A percentile compares a stretch with the other conserved stretches of the same genome.
These are phyloP conservation scores for Eudorcas thomsonii DNA, from an alignment of 2,113 vertebrate genomes.

Conservation along the genomic window DNA sequence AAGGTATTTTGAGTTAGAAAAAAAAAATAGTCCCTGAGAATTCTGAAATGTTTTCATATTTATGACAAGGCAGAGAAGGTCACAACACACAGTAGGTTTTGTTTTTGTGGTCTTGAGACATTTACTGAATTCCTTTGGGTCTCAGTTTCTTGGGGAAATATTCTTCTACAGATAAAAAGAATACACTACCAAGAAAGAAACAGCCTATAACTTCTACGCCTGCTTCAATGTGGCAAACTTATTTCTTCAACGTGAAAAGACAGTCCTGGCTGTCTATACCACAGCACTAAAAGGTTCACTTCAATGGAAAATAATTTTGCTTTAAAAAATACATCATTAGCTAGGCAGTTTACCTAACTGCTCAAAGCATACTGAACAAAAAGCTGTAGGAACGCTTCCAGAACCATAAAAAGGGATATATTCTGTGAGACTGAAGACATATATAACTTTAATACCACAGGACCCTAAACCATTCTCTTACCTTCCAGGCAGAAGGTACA, in stretches of 20 bases:
- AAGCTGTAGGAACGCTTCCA: background rate
- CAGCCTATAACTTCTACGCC: background rate
- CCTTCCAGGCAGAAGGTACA: background rate
- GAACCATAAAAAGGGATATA: background rate
- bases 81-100: background rate
- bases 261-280: background rate
- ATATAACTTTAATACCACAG: background rate
- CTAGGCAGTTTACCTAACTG: background rate
- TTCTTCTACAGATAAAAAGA: background rate
- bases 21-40: background rate
- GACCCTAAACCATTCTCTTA: background rate
- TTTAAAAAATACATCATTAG: background rate
- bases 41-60: constrained; percentile 1
- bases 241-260: background rate
- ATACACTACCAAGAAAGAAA: background rate
- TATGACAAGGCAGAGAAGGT: background rate
- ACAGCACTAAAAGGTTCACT: background rate
- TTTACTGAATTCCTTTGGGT: background rate
- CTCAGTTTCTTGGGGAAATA: constrained; percentile 9
- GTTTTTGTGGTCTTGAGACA: background rate
- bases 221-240: background rate
- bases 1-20: background rate
- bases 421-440: background rate
- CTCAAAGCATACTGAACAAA: background rate
- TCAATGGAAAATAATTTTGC: background rate